These are phyloP conservation scores for Elmis aenea DNA, from an alignment of 2,888 invertebrate species.

Conservation along the genomic window DNA sequence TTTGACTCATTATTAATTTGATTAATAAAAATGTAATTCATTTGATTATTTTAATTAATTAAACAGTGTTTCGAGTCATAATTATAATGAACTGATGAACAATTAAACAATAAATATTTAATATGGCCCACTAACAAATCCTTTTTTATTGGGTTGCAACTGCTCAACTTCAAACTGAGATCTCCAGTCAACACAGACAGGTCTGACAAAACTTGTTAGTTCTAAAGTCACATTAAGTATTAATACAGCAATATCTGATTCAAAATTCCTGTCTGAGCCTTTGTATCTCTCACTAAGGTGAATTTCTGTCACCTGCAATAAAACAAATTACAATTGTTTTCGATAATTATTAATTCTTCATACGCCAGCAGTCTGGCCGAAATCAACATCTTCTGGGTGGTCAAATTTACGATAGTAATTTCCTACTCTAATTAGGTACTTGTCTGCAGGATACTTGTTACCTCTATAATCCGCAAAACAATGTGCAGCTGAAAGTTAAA, in stretches of 20 bases:
- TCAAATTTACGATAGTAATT: constrained; percentile 33
- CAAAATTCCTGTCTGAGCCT: constrained; percentile 28
- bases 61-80: neutral
- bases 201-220: constrained; percentile 36
- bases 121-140: constrained; percentile 26
- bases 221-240: constrained; percentile 30
- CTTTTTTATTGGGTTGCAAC: constrained; percentile 12
- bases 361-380: constrained; percentile 4
- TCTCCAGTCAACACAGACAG: constrained; percentile 39
- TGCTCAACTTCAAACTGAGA: constrained; percentile 15
- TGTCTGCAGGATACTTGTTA: constrained; percentile 6
- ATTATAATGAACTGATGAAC: neutral
- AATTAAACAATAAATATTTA: constrained; percentile 1
- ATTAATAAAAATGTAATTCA: too few relatives aligned
- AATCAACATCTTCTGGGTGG: constrained; percentile 26
- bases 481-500: constrained; percentile 35
- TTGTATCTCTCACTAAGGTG: constrained; percentile 24
- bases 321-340: constrained; percentile 1
- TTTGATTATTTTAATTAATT: too few relatives aligned
- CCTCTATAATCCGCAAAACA: constrained; percentile 31
- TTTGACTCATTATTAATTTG: too few relatives aligned
- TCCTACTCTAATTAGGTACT: constrained; percentile 31
- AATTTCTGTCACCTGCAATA: constrained; percentile 26
- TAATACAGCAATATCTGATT: constrained; percentile 39
- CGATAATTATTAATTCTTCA: too few relatives aligned